These are phyloP conservation scores for Nannoperca australis DNA, from an alignment of 2,797 vertebrate species.

Conservation along the genomic window DNA sequence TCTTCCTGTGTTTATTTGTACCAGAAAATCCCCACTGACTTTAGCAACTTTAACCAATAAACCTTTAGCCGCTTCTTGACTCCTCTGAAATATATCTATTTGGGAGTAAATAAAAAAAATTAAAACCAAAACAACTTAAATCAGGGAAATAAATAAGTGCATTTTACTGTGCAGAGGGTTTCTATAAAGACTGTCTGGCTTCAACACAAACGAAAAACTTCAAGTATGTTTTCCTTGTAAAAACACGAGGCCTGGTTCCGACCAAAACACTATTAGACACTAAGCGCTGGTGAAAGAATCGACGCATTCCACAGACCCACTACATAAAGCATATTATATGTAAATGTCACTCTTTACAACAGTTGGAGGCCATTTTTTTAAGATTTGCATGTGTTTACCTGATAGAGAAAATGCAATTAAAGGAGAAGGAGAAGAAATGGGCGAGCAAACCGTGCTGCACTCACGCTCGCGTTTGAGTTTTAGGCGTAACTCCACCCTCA, in stretches of 20 bases:
- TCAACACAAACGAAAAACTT: slow-evolving; percentile 44
- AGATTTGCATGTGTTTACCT: slow-evolving; percentile 62
- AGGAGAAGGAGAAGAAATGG: slow-evolving; percentile 28
- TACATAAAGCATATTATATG: slow-evolving; percentile 41
- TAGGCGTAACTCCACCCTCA: no score
- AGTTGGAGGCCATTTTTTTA: slow-evolving; percentile 18
- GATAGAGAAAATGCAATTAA: slow-evolving; percentile 31
- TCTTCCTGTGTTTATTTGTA: slow-evolving; percentile 85
- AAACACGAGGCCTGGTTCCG: slow-evolving; percentile 29
- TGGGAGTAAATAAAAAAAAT: slow-evolving; percentile 45
- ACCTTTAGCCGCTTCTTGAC: slow-evolving; percentile 44
- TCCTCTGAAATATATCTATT: slow-evolving; percentile 41
- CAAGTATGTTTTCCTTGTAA: slow-evolving; percentile 54
- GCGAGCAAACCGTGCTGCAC: slow-evolving; percentile 1
- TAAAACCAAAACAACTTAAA: slow-evolving; percentile 1
- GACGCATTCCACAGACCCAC: slow-evolving; percentile 40
- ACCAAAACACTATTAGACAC: slow-evolving; percentile 9
- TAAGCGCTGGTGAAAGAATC: slow-evolving; percentile 38
- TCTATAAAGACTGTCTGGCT: slow-evolving; percentile 53
- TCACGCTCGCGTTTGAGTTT: neutral
- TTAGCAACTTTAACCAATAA: slow-evolving; percentile 53
- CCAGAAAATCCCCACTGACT: slow-evolving; percentile 70
- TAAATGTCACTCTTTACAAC: slow-evolving; percentile 49
- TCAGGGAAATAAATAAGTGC: slow-evolving; percentile 25
- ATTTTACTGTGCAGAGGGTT: slow-evolving; percentile 30